Evolutionary conservation across 2,797 vertebrate genomes (phyloP).

Genomic region (Sphaeramia orbicularis): DNA sequence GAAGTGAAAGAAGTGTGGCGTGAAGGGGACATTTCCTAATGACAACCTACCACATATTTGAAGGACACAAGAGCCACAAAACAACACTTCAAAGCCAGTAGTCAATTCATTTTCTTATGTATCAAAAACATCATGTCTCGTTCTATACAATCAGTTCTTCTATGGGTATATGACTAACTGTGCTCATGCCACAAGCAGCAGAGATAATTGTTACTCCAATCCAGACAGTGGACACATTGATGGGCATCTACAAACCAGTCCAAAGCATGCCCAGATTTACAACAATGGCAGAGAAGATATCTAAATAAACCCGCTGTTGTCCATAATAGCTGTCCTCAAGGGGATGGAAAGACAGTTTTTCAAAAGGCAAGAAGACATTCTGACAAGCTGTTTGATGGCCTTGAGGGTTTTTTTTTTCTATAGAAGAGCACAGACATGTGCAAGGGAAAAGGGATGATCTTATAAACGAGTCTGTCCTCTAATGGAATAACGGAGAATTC

Average conservation of each 20-base stretch:
- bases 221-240: constrained; percentile 86
- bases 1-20: constrained; percentile 65
- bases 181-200: constrained; percentile 84
- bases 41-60: constrained; percentile 79
- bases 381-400: constrained; percentile 74
- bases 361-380: constrained; percentile 68
- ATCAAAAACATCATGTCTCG: constrained; percentile 81
- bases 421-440: constrained; percentile 51
- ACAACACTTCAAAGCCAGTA: constrained; percentile 81
- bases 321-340: constrained; percentile 70
- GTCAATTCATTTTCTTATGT: constrained; percentile 88
- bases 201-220: constrained; percentile 90
- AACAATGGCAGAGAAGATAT: constrained; percentile 68
- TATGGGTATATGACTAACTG: constrained; percentile 91
- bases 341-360: constrained; percentile 60
- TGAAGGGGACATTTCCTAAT: constrained; percentile 83
- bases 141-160: constrained; percentile 89
- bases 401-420: constrained; percentile 36
- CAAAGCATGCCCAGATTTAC: constrained; percentile 57
- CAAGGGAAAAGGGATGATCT: constrained; percentile 66
- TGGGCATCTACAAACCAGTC: constrained; percentile 80
- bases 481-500: constrained; percentile 76
- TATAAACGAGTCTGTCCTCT: constrained; percentile 77
- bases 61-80: constrained; percentile 87
- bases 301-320: constrained; percentile 84